Evolutionary conservation across 35 echinoderm and acorn worm species (phyloP), one percentile per base, ranked within the genome.

Genomic region (Diadema setosum): DNA sequence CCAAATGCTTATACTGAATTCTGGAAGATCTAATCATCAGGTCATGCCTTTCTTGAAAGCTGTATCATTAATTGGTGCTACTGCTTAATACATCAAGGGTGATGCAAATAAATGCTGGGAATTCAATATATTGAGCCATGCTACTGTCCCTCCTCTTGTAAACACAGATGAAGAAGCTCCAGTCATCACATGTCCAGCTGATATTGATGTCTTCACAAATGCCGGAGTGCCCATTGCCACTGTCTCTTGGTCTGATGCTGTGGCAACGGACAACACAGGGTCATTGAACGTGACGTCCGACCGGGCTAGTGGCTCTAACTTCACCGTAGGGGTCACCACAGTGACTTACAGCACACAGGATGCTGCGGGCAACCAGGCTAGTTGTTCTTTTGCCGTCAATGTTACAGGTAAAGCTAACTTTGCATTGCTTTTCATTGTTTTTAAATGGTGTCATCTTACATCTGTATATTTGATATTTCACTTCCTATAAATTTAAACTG

Each of bases 331-430:
- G 12, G 46, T 59, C 5, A 86, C 67, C 17, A 50, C 82, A 16
- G 87, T 94, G 9, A 86, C 45, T 18, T 94, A 94, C 58, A 48
- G 36, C 16, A 83, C 88, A 0, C 25, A 20, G 21, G 93, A 94
- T 57, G 34, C 43, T 26, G 81, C 93, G 4, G 87, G 87, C 1
- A 94, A 94, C 84, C 61, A 70, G 4, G 87, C 50, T 15, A 42
- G 16, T 15, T 90, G 87, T 39, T 65, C 45, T 2, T 90, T 90
- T 90, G 35, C 48, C 2, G 55, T 94, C 4, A 34, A 80, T 45
- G 60, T 94, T 45, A 46, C 59, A 57, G 89, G 89, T 91, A 85
- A 50, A 65, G 52, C 12, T 39, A 41, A 11, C 24, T n/a, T n/a
- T n/a, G n/a, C n/a, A n/a, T n/a, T n/a, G n/a, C n/a, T n/a, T n/a